Base-by-base conservation (phyloP, 2,888 invertebrate species). In the Zaprionus obscuricornis region DNA sequence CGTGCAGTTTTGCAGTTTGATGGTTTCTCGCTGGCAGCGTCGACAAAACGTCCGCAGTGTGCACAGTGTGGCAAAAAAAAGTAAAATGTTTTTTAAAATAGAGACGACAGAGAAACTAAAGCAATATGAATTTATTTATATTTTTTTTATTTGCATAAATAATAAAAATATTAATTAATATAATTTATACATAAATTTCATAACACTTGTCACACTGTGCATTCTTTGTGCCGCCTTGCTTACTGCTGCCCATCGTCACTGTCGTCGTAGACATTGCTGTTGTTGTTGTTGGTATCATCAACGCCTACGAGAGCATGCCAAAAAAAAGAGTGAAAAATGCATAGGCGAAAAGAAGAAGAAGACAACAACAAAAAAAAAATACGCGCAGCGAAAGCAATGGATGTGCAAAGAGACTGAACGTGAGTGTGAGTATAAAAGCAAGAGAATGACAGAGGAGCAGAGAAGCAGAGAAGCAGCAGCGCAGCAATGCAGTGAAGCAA, bases 1-100 rank as follows among this genome's bases (percentile, higher is more conserved):
- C 66, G 64, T 77, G 78, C 78, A 74, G 71, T 51, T 78, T 84
- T 62, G 65, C 78, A 74, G 78, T 66, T 74, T 81, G 82, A 70
- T 81, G 77, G 65, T 55, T 79, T 73, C 62, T 57, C 39, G 57
- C 69, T 73, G 55, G 55, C 66, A 55, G 45, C 76, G 56, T 60
- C 59, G n/a, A n/a, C n/a, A n/a, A n/a, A 57, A 42, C 55, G 55
- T 49, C 60, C 52, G 62, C 55, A 56, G 33, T 62, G 36, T 6
- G 57, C 39, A 83, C 76, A 66, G 51, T 83, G 68, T 43, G 1
- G 1, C 6, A 5, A 36, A 5, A 11, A 2, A 11, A 13, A 31
- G 2, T 31, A n/a, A n/a, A n/a, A 3, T 34, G 13, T 17, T 34
- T 11, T n/a, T 29, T 29, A 10, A 29, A 10, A 29, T 29, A n/a